Conservation (phyloP, 2,797 vertebrate species). For the Atherinosoma microstoma region DNA sequence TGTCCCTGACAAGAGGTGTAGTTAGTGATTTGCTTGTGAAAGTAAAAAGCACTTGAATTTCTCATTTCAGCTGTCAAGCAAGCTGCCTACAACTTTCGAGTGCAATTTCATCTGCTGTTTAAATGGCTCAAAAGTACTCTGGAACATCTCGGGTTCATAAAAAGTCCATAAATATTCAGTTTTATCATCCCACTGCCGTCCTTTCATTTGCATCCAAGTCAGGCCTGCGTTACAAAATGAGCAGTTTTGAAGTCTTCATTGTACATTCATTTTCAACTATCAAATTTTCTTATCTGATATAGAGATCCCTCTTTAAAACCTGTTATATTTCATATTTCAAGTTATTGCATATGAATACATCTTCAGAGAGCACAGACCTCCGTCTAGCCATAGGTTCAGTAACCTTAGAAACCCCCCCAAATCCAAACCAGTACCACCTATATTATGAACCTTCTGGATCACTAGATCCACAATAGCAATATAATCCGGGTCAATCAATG, state of each 20-base stretch:
- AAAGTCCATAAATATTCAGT: conserved; percentile 68
- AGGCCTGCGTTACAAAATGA: conserved; percentile 36
- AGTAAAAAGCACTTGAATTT: conserved; percentile 66
- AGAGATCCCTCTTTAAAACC: conserved; percentile 19
- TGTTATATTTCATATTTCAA: conserved; percentile 10
- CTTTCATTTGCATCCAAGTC: conserved; percentile 68
- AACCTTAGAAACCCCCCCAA: no score
- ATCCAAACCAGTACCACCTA: no score
- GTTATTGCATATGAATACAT: background rate
- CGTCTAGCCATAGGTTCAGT: no score
- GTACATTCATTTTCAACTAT: conserved; percentile 31
- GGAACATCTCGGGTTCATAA: conserved; percentile 51
- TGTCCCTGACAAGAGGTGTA: conserved; percentile 42
- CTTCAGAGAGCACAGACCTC: background rate
- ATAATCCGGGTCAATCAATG: no score
- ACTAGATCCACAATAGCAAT: no score
- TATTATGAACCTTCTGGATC: no score
- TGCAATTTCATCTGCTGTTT: conserved; percentile 63
- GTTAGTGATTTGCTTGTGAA: conserved; percentile 65
- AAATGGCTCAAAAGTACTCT: conserved; percentile 60
- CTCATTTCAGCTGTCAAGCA: conserved; percentile 64
- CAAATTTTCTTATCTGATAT: conserved; percentile 9
- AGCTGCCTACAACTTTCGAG: conserved; percentile 74
- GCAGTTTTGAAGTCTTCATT: conserved; percentile 53
- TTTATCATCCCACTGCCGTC: conserved; percentile 59